Evolutionary conservation across 92 coral and sea anemone genomes (phyloP).

Genomic region (Isaurus tuberculatus): DNA sequence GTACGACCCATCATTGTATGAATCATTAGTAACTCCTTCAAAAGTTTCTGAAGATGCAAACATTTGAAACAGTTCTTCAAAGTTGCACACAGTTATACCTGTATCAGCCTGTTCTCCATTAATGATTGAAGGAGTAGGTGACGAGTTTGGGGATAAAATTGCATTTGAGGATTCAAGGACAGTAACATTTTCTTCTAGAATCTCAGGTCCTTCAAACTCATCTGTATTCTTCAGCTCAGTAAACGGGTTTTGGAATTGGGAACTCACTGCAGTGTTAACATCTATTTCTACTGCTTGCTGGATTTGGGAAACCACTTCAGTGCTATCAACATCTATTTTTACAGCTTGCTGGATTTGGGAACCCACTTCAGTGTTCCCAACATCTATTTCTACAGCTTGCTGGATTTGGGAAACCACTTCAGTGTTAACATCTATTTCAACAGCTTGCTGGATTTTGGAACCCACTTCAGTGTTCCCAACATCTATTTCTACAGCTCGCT

Average conservation of each 20-base stretch:
- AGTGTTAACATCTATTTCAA: background rate
- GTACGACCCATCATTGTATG: background rate
- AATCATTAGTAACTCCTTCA: background rate
- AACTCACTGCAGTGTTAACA: constrained; percentile 24
- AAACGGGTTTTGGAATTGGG: constrained; percentile 32
- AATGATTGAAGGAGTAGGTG: background rate
- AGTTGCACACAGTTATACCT: background rate
- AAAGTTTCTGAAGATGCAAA: background rate
- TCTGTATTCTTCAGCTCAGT: background rate
- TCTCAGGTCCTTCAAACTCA: background rate
- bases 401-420: too few species aligned
- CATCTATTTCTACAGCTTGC: too few species aligned
- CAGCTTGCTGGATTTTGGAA: background rate
- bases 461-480: too few species aligned
- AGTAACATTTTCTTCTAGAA: constrained; percentile 53
- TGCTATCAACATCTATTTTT: background rate
- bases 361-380: too few species aligned
- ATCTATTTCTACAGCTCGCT: too few species aligned
- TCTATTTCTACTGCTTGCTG: background rate
- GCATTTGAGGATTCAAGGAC: constrained; percentile 59
- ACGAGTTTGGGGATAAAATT: background rate
- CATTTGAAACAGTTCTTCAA: constrained; percentile 35
- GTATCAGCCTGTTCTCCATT: too few species aligned
- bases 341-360: constrained; percentile 6
- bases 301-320: too few species aligned